Base-by-base conservation (phyloP, 2,113 vertebrate species). In the Alces alces region DNA sequence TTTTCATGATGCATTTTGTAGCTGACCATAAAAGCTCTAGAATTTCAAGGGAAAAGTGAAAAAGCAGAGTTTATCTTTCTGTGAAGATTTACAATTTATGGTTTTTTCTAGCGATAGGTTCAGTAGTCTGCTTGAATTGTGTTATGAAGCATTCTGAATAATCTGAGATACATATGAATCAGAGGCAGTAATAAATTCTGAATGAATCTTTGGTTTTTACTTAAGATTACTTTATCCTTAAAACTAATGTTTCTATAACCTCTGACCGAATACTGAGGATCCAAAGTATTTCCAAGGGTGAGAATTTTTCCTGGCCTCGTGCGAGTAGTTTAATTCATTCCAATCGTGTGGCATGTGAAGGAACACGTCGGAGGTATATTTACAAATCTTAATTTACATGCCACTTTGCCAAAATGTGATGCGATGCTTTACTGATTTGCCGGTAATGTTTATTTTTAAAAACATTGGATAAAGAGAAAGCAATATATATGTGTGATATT, bases 171-270 rank as follows among this genome's bases (percentile, higher is more conserved):
- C 96, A 58, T 96, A 27, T 54, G 76, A 96, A 97, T 96, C 66
- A 27, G 9, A 73, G 97, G 94, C 97, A 97, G 98, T 98, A 97
- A 98, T 99, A 99, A 99, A 99, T 99, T 98, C 98, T 97, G 96
- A 97, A 98, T 95, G 98, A 98, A 98, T 99, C 91, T 98, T 99
- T 98, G 98, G 98, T 98, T 98, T 98, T 98, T 98, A 92, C 97
- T 98, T 98, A 96, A 98, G 98, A 98, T 99, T 98, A 98, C 98
- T 98, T 98, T 98, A 98, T 98, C 98, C 98, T 97, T 98, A 99
- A 98, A 98, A 98, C 98, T 98, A 98, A 98, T 99, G 98, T 99
- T 99, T 99, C 98, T 97, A 36, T 99, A 99, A 99, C 99, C 99
- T 99, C 98, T 99, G 98, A 98, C 99, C 98, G 84, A 98, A 96